Evolutionary conservation across 1,140 invertebrate species (phyloP).

Genomic region (Dryas iulia): DNA sequence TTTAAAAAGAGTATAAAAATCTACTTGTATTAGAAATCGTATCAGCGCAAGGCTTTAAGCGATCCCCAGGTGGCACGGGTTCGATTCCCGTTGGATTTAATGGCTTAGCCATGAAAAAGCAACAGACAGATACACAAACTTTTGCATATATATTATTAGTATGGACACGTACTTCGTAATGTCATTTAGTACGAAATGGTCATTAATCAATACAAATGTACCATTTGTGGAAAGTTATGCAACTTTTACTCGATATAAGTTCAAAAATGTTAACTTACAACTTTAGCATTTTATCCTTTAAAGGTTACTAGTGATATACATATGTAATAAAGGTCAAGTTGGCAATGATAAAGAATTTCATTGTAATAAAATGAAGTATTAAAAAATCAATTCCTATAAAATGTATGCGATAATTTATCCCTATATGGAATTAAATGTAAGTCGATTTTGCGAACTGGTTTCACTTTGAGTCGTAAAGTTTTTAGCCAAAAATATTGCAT

Average conservation of each 20-base stretch:
- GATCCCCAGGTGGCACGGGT: too few relatives aligned
- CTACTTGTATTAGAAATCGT: too few relatives aligned
- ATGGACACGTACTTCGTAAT: background rate
- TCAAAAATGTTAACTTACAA: background rate
- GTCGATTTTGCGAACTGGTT: background rate
- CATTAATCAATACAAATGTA: background rate
- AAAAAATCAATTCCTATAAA: conserved; percentile 2
- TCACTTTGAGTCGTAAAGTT: background rate
- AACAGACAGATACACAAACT: too few relatives aligned
- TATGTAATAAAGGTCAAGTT: conserved; percentile 4
- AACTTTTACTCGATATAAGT: conserved; percentile 1
- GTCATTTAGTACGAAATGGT: background rate
- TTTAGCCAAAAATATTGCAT: background rate
- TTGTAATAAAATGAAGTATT: conserved; percentile 2
- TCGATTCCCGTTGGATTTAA: too few relatives aligned
- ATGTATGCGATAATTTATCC: background rate
- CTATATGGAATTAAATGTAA: background rate
- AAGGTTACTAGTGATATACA: conserved; percentile 5
- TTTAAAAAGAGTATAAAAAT: too few relatives aligned
- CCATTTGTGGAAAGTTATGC: background rate
- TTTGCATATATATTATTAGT: too few relatives aligned
- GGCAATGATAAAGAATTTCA: conserved; percentile 6
- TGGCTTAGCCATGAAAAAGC: too few relatives aligned
- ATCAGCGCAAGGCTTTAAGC: too few relatives aligned
- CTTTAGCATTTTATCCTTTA: background rate